phyloP scores from a whole-genome alignment of 2,888 invertebrate genomes.

The Capitulum mitella region DNA sequence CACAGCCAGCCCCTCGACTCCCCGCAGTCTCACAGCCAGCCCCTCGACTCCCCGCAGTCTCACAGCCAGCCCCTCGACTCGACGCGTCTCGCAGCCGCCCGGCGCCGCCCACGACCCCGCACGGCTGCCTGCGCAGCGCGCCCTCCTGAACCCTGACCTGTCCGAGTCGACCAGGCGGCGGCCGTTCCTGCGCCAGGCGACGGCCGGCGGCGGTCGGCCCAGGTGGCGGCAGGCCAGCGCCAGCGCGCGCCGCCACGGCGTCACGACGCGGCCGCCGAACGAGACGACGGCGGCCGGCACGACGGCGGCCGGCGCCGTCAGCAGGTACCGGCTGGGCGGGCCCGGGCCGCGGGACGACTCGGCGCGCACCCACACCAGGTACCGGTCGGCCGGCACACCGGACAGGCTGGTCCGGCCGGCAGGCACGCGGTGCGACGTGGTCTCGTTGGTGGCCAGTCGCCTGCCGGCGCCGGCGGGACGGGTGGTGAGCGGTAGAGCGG shows the following conservation, averaged over 20 bases:
- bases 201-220: slow-evolving; percentile 31
- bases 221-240: slow-evolving; percentile 33
- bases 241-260: slow-evolving; percentile 53
- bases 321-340: slow-evolving; percentile 28
- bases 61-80: no score
- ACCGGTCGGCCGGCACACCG: slow-evolving; percentile 32
- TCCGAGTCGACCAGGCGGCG: background rate
- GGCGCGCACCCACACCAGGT: slow-evolving; percentile 33
- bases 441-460: background rate
- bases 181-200: slow-evolving; percentile 32
- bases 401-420: slow-evolving; percentile 17
- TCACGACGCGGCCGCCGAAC: slow-evolving; percentile 58
- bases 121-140: background rate
- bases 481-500: no score
- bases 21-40: no score
- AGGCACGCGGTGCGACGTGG: background rate
- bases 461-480: background rate
- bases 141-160: background rate
- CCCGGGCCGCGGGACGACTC: slow-evolving; percentile 33
- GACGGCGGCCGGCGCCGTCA: slow-evolving; percentile 31
- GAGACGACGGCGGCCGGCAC: slow-evolving; percentile 63
- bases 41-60: no score
- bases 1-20: no score
- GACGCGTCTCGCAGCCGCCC: no score
- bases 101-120: background rate